Percentiles rank a stretch among this genome's conserved stretches.
These are phyloP conservation scores for Sisyra nigra DNA, from an alignment of 2,888 invertebrate species.

Conservation along the genomic window DNA sequence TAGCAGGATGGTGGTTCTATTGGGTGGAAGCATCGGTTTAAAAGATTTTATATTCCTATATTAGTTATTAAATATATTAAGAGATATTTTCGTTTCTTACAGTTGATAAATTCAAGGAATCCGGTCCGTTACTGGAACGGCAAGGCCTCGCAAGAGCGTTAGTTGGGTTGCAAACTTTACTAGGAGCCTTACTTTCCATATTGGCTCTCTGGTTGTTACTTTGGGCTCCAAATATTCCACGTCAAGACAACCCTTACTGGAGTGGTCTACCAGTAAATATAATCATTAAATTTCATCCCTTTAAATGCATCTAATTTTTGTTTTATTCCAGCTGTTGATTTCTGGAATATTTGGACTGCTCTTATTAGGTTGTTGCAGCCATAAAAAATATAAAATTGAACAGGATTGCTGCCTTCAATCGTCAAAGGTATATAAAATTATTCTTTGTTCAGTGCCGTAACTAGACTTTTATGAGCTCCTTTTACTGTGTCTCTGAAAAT, in stretches of 20 bases:
- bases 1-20: no score
- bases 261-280: slow-evolving; percentile 41
- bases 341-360: slow-evolving; percentile 27
- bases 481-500: no score
- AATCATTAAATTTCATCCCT: background rate
- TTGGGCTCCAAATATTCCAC: slow-evolving; percentile 39
- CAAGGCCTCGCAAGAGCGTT: slow-evolving; percentile 30
- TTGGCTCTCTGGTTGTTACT: slow-evolving; percentile 39
- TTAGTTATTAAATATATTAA: no score
- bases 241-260: slow-evolving; percentile 46
- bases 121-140: slow-evolving; percentile 25
- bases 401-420: slow-evolving; percentile 24
- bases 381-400: slow-evolving; percentile 26
- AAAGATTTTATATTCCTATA: no score
- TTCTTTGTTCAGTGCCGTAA: no score
- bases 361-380: slow-evolving; percentile 26
- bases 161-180: slow-evolving; percentile 31
- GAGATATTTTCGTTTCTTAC: background rate
- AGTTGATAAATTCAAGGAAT: slow-evolving; percentile 5
- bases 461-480: no score
- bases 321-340: slow-evolving; percentile 22
- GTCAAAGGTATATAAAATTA: slow-evolving; percentile 24
- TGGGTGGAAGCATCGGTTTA: no score
- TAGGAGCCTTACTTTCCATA: slow-evolving; percentile 35
- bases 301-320: background rate